phyloP scores from a whole-genome alignment of 2,113 vertebrate genomes.

The Pelobates fuscus region DNA sequence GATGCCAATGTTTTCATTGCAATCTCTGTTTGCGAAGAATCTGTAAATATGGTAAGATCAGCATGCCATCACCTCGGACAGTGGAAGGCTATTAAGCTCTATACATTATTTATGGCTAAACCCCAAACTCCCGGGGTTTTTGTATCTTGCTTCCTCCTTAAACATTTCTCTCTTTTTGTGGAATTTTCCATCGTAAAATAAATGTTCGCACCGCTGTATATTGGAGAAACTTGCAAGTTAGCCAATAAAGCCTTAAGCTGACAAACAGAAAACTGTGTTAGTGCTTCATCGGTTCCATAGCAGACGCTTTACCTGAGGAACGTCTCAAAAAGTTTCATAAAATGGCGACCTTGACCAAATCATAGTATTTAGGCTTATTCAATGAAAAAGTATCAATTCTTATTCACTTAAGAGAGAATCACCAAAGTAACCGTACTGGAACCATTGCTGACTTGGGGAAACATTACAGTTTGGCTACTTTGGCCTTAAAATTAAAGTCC shows the following conservation, averaged over 20 bases:
- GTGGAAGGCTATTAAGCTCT: slow-evolving; percentile 12
- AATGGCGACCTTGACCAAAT: too few relatives aligned
- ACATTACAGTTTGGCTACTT: too few relatives aligned
- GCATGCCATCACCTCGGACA: slow-evolving; percentile 7
- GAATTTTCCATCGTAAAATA: slow-evolving; percentile 19
- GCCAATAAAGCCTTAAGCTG: neutral
- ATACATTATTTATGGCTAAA: slow-evolving; percentile 28
- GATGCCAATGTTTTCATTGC: neutral
- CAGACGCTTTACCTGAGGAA: too few relatives aligned
- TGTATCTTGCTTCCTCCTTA: neutral
- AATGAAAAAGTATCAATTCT: too few relatives aligned
- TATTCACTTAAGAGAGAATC: too few relatives aligned
- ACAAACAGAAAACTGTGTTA: neutral
- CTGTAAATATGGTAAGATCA: neutral
- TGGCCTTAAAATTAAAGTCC: too few relatives aligned
- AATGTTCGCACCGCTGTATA: neutral
- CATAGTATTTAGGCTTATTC: too few relatives aligned
- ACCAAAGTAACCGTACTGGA: too few relatives aligned
- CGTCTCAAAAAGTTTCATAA: too few relatives aligned
- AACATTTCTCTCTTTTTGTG: neutral
- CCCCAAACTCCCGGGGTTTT: neutral
- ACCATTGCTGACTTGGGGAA: too few relatives aligned
- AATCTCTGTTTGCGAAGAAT: slow-evolving; percentile 5
- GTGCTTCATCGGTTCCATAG: too few relatives aligned
- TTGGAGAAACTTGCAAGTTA: neutral